Conservation (phyloP, 2,797 vertebrate species). For the Cyprinella venusta region DNA sequence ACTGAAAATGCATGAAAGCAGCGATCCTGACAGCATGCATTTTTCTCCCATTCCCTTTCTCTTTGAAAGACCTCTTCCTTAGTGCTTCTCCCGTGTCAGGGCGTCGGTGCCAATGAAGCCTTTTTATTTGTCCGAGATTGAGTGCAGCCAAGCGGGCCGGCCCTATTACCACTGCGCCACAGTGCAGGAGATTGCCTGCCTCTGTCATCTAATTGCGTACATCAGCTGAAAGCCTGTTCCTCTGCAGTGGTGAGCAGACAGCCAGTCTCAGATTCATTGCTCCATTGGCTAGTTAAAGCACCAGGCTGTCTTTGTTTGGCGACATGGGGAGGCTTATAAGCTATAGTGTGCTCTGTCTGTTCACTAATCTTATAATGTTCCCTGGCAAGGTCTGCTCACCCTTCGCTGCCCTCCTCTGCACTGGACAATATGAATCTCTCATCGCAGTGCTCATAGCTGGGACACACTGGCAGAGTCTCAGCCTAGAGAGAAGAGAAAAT, state of each 20-base stretch:
- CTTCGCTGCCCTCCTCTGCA: slow-evolving; percentile 61
- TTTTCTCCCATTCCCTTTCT: slow-evolving; percentile 69
- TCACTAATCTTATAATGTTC: slow-evolving; percentile 62
- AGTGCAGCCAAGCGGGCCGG: slow-evolving; percentile 80
- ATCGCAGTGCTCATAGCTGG: slow-evolving; percentile 73
- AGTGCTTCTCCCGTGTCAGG: slow-evolving; percentile 79
- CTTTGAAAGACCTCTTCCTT: slow-evolving; percentile 73
- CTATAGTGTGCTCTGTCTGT: slow-evolving; percentile 61
- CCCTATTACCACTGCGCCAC: slow-evolving; percentile 67
- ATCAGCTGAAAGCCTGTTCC: slow-evolving; percentile 75
- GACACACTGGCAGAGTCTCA: slow-evolving; percentile 72
- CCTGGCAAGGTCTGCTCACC: slow-evolving; percentile 68
- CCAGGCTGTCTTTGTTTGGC: slow-evolving; percentile 60
- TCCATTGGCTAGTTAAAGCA: slow-evolving; percentile 63
- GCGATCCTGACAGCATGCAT: slow-evolving; percentile 16
- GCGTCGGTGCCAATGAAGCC: slow-evolving; percentile 82
- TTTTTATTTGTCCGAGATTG: slow-evolving; percentile 75
- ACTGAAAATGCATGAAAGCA: slow-evolving; percentile 32
- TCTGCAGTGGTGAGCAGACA: slow-evolving; percentile 51
- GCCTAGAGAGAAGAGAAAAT: slow-evolving; percentile 72
- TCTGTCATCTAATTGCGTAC: slow-evolving; percentile 83
- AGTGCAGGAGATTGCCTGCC: slow-evolving; percentile 84
- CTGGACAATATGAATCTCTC: slow-evolving; percentile 73
- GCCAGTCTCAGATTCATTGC: slow-evolving; percentile 58
- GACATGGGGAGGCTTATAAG: slow-evolving; percentile 71